Base-by-base conservation (phyloP, 1,140 invertebrate species). In the Temnothorax nylanderi region DNA sequence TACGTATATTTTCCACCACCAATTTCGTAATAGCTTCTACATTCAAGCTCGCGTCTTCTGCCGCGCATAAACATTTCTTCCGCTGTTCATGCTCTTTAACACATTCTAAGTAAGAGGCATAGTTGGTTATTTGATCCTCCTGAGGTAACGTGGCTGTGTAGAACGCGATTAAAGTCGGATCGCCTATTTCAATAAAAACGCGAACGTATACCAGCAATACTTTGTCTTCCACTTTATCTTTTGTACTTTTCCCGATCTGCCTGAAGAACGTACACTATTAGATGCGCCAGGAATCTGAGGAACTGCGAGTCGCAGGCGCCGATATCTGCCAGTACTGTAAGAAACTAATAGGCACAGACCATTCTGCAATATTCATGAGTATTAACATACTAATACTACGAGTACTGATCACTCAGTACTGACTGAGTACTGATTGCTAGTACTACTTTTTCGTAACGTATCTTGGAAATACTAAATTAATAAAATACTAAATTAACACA, bases 191-290 rank as follows among this genome's bases (percentile, higher is more conserved):
- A n/a, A 98, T 97, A 10, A 99, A 94, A 86, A 97, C 95, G 86
- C 96, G 96, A 11, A 97, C 96, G 92, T 97, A 98, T 47, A 96
- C 96, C 87, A 98, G 96, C 13, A 99, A 93, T 78, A 99, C 96
- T 91, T 96, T 96, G 92, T 98, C 97, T 10, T 97, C 97, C 54
- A 97, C 94, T 90, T 97, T 96, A 69, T 97, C 96, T 93, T 97
- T 96, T 37, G 96, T 94, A 72, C 96, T 96, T 89, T 97, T 97
- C 1, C 98, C 98, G 87, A 98, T 97, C 85, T 97, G 96, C 49
- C 97, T 96, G 44, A 99, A 99, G 96, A 84, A 99, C 26, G 1
- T 26, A 97, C 0, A 99, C 95, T 16, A 98, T 96, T 26, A 99
- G 94, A 95, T 99, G 98, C 0, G 98, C 97, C 91, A 98, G 95